Conservation (phyloP, 2,113 vertebrate genomes). For the Hydropotes inermis region DNA sequence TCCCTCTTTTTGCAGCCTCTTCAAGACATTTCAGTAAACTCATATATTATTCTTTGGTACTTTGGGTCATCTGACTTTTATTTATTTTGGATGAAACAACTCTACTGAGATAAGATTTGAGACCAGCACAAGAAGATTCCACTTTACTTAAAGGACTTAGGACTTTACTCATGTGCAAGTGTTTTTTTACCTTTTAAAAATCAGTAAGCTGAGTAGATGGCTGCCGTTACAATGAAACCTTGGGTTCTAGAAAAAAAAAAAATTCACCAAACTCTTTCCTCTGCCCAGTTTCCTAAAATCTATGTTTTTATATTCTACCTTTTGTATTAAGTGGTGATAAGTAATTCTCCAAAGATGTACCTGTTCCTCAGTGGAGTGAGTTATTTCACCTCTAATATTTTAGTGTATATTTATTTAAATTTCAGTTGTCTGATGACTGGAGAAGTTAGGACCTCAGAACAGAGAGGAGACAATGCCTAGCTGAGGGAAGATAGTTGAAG, state of each 20-base stretch:
- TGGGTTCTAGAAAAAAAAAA: neutral
- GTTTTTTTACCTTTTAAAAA: neutral
- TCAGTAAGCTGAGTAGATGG: neutral
- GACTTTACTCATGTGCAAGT: neutral
- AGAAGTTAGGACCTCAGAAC: neutral
- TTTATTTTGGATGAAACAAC: neutral
- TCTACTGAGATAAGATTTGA: conserved; percentile 5
- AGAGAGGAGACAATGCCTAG: neutral
- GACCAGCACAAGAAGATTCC: neutral
- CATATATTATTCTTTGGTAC: conserved; percentile 12
- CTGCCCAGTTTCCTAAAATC: neutral
- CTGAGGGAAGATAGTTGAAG: neutral
- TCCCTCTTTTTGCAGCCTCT: neutral
- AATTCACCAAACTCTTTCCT: neutral
- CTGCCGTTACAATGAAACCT: neutral
- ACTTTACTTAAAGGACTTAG: neutral
- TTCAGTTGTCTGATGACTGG: neutral
- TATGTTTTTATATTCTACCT: neutral
- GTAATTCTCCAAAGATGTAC: neutral
- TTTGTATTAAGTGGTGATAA: neutral
- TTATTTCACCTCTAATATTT: neutral
- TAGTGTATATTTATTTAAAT: neutral
- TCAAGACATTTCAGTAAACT: conserved; percentile 6
- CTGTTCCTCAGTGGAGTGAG: neutral
- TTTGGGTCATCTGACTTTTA: neutral